A percentile compares a stretch with the other conserved stretches of the same genome.
Evolutionary conservation across 2,113 vertebrate genomes (phyloP).

Genomic region (Oryzias celebensis): DNA sequence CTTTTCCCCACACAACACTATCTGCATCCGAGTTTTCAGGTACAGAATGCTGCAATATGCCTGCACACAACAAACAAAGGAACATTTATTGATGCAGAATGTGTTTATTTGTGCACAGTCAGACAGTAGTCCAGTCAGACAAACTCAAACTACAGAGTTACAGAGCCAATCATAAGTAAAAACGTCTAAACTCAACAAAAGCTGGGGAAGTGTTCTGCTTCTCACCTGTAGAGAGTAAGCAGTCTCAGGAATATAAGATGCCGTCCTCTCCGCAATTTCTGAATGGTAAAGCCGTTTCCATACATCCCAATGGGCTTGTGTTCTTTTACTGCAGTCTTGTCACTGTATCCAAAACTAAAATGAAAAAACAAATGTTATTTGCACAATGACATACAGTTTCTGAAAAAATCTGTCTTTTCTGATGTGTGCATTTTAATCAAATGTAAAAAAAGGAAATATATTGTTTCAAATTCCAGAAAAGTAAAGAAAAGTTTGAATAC

Average conservation of each 20-base stretch:
- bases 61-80: conserved; percentile 58
- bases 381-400: background rate
- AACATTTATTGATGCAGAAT: no score
- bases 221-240: conserved; percentile 81
- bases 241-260: conserved; percentile 83
- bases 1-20: conserved; percentile 88
- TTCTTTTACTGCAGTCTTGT: conserved; percentile 85
- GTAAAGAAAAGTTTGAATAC: background rate
- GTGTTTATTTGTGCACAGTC: no score
- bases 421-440: background rate
- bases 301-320: conserved; percentile 89
- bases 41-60: conserved; percentile 96
- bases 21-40: conserved; percentile 94
- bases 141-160: no score
- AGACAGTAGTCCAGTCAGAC: no score
- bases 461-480: background rate
- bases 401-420: background rate
- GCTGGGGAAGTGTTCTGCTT: background rate
- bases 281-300: conserved; percentile 90
- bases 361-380: background rate
- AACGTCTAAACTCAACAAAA: no score
- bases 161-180: no score
- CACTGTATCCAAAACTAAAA: conserved; percentile 93
- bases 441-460: background rate
- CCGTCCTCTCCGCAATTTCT: conserved; percentile 72